Conservation (phyloP, 1,140 invertebrate species). For the Macrocentrus cingulum region DNA sequence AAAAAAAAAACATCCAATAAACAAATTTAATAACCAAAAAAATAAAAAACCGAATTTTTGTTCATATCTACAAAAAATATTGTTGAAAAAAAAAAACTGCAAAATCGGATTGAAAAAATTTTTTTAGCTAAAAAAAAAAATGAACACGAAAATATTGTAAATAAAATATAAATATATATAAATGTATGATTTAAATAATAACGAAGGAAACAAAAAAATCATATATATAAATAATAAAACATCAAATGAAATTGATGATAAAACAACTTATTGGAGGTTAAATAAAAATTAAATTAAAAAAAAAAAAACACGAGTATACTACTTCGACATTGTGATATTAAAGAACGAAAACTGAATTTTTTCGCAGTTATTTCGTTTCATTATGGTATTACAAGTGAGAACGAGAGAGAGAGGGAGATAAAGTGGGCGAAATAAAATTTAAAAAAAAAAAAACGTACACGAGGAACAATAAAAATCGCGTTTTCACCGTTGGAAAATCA, state of each 20-base stretch:
- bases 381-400: constrained; percentile 38
- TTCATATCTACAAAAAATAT: too few species aligned
- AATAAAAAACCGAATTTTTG: too few species aligned
- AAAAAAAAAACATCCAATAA: too few species aligned
- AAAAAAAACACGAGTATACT: constrained; percentile 41
- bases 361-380: constrained; percentile 31
- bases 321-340: constrained; percentile 52
- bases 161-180: constrained; percentile 38
- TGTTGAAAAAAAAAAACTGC: too few species aligned
- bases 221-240: constrained; percentile 8
- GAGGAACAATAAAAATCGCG: not conserved
- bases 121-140: constrained; percentile 20
- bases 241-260: constrained; percentile 26
- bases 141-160: constrained; percentile 45
- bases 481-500: constrained; percentile 3
- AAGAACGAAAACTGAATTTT: constrained; percentile 31
- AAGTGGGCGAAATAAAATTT: not conserved
- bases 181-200: constrained; percentile 38
- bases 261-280: constrained; percentile 17
- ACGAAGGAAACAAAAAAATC: too few species aligned
- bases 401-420: not conserved
- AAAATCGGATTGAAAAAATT: too few species aligned
- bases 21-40: too few species aligned
- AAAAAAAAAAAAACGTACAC: not conserved
- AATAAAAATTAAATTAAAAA: constrained; percentile 9